Conservation (phyloP, 2,888 invertebrate species). For the Lordiphosa andalusiaca region DNA sequence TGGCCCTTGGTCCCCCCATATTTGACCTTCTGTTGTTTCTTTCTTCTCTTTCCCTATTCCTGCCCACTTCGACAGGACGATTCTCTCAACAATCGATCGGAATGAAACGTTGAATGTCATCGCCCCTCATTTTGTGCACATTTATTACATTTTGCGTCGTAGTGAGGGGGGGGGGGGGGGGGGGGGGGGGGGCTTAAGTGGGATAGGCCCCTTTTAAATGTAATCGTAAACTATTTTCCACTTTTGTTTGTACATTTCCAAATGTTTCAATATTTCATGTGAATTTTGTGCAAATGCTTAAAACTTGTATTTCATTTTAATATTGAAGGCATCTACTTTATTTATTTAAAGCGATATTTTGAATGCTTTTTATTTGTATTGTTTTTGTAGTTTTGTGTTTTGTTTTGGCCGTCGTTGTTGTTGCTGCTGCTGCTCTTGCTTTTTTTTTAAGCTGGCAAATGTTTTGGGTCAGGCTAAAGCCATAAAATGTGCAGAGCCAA, state of each 20-base stretch:
- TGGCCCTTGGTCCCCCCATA: too few species aligned
- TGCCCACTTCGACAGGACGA: too few species aligned
- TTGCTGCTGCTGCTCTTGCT: slow-evolving; percentile 4
- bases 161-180: too few species aligned
- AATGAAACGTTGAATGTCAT: too few species aligned
- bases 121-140: too few species aligned
- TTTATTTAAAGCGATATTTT: slow-evolving; percentile 40
- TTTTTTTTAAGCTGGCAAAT: slow-evolving; percentile 33
- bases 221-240: slow-evolving; percentile 20
- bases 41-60: too few species aligned
- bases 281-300: slow-evolving; percentile 37
- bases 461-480: slow-evolving; percentile 31
- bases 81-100: too few species aligned
- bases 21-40: too few species aligned
- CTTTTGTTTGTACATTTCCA: slow-evolving; percentile 20
- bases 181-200: too few species aligned
- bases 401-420: too few species aligned
- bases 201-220: too few species aligned
- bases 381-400: slow-evolving; percentile 4
- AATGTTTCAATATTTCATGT: slow-evolving; percentile 40
- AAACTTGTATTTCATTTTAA: slow-evolving; percentile 26
- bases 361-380: slow-evolving; percentile 26
- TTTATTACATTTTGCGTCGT: too few species aligned
- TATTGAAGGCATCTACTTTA: slow-evolving; percentile 34
- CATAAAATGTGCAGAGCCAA: slow-evolving; percentile 51